phyloP scores from a whole-genome alignment of 2,888 invertebrate species.

The Euphydryas editha region DNA sequence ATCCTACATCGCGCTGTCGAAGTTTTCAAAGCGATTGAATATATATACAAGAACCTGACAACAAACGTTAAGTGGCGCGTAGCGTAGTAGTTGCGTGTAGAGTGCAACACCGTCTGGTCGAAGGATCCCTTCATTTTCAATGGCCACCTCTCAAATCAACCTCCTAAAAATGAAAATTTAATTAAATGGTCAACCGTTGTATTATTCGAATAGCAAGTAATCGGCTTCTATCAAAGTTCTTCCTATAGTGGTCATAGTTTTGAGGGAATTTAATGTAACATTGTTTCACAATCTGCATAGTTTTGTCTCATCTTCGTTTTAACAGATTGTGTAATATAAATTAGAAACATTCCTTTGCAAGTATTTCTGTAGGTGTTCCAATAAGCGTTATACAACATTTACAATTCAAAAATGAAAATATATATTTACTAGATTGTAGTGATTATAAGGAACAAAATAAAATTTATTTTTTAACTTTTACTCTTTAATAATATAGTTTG shows the following conservation, averaged over 20 bases:
- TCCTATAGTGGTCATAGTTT: conserved; percentile 37
- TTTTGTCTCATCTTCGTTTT: conserved; percentile 37
- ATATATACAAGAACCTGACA: too few relatives aligned
- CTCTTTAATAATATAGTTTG: too few relatives aligned
- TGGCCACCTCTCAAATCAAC: too few relatives aligned
- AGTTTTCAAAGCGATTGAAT: too few relatives aligned
- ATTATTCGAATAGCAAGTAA: conserved; percentile 19
- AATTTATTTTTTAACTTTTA: too few relatives aligned
- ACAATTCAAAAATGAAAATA: neutral
- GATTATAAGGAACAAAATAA: too few relatives aligned
- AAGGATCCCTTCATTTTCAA: too few relatives aligned
- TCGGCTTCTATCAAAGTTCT: conserved; percentile 28
- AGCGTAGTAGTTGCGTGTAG: too few relatives aligned
- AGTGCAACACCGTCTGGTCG: too few relatives aligned
- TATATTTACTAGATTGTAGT: too few relatives aligned
- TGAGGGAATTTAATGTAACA: conserved; percentile 41
- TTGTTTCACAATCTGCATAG: conserved; percentile 44
- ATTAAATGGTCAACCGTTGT: conserved; percentile 1
- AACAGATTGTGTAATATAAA: conserved; percentile 38
- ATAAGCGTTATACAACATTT: conserved; percentile 6
- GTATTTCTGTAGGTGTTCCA: conserved; percentile 29
- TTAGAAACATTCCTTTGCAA: conserved; percentile 28
- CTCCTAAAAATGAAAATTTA: neutral
- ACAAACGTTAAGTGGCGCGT: too few relatives aligned
- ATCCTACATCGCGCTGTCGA: too few relatives aligned